Evolutionary conservation across 2,113 vertebrate species (phyloP), one percentile per base, ranked within the genome.

Genomic region (Nymphicus hollandicus): DNA sequence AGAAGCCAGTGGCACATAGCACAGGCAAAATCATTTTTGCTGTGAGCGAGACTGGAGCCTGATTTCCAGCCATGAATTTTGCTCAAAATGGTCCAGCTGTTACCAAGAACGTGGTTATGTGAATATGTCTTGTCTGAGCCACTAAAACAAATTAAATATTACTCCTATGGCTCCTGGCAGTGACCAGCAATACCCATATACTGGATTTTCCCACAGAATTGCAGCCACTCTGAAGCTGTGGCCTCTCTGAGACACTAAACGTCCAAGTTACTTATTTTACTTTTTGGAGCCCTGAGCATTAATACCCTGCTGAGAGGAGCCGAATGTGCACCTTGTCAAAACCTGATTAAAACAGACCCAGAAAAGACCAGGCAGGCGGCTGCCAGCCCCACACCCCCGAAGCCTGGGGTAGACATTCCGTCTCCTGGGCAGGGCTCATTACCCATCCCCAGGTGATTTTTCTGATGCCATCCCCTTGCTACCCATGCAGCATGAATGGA

Each of bases 401-500:
- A 22, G 19, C 23, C 37, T 24, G 24, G 55, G 33, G 4, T 22
- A 43, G n/a, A 10, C 11, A 15, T 6, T 50, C 25, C 52, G 11
- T 81, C 24, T 47, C 18, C 49, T 2, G 3, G 37, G n/a, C 35
- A 70, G 27, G 15, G 16, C 37, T 81, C 1, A 1, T 25, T 47
- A 53, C 13, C 33, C 33, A 17, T 60, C 44, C n/a, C 66, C 23
- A 8, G 33, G 44, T 4, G 28, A 22, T 33, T 53, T 69, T 46
- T 60, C 55, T 29, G 35, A 55, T 28, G 39, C 52, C 63, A 7
- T 8, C 46, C 31, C 6, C 0, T 29, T 24, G 22, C 69, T 49
- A 28, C 10, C 9, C 3, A 28, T 13, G 4, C 0, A 2, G 39
- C 1, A 27, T 0, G 4, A 33, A 35, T 7, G 2, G 46, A 46